These are phyloP conservation scores for Pinna nobilis DNA, from an alignment of 1,140 invertebrate species.

Conservation along the genomic window DNA sequence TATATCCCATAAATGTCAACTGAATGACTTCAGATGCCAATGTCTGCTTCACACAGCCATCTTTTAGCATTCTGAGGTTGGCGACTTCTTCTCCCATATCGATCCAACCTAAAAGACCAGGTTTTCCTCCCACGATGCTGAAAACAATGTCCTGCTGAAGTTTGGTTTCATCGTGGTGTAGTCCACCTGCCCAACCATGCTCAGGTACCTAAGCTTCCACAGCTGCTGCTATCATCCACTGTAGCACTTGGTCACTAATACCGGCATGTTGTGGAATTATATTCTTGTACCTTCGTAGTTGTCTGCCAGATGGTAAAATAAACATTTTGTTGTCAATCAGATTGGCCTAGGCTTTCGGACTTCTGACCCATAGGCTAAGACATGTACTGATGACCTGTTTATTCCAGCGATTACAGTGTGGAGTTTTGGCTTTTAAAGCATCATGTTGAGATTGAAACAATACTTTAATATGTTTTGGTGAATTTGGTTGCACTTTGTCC, in stretches of 20 bases:
- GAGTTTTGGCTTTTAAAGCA: neutral
- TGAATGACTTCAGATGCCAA: conserved; percentile 42
- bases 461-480: conserved; percentile 15
- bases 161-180: conserved; percentile 35
- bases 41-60: conserved; percentile 7
- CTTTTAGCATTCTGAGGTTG: conserved; percentile 22
- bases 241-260: conserved; percentile 6
- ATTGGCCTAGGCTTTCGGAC: conserved; percentile 15
- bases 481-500: conserved; percentile 10
- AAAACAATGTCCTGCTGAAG: conserved; percentile 32
- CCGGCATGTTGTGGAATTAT: conserved; percentile 24
- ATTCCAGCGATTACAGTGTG: conserved; percentile 19
- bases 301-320: conserved; percentile 14
- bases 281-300: conserved; percentile 24
- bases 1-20: conserved; percentile 31
- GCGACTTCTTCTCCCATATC: conserved; percentile 27
- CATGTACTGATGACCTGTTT: conserved; percentile 20
- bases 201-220: neutral
- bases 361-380: conserved; percentile 10
- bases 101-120: conserved; percentile 19
- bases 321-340: conserved; percentile 23
- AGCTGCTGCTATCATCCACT: conserved; percentile 30
- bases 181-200: conserved; percentile 20
- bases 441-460: conserved; percentile 24
- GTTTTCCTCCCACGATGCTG: conserved; percentile 15